Conservation (phyloP, 2,888 invertebrate genomes). For the Dyspetes luteomarginatus region DNA sequence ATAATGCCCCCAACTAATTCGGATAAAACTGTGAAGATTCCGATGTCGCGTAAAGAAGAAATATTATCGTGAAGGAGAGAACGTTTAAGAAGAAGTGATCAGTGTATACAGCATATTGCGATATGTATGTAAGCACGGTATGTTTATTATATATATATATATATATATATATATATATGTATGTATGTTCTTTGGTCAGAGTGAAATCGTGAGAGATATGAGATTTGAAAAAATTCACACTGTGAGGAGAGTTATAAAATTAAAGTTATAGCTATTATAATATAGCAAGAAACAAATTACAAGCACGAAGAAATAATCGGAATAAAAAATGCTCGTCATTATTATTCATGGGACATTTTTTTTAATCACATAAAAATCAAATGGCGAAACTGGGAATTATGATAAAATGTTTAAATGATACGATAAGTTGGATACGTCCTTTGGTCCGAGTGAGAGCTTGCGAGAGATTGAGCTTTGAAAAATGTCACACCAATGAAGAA, state of each 20-base stretch:
- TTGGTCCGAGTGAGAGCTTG: no score
- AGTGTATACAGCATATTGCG: conserved; percentile 20
- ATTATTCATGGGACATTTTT: conserved; percentile 6
- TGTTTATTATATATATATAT: no score
- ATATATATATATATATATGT: no score
- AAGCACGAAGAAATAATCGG: not conserved
- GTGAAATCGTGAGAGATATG: not conserved
- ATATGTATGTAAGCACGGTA: conserved; percentile 12
- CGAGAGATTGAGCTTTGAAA: no score
- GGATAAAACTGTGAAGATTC: conserved; percentile 71
- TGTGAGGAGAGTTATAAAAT: not conserved
- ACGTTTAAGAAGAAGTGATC: conserved; percentile 38
- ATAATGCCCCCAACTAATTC: conserved; percentile 71
- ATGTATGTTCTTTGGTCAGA: conserved; percentile 29
- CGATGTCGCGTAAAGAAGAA: conserved; percentile 71
- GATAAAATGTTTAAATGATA: no score
- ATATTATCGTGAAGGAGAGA: conserved; percentile 58
- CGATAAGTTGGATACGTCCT: no score
- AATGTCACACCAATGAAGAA: no score
- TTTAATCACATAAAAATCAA: no score
- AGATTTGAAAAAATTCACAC: conserved; percentile 5
- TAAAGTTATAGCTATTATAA: not conserved
- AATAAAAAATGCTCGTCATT: not conserved
- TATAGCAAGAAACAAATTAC: not conserved
- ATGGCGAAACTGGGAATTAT: no score